These are phyloP conservation scores for Agrenia bidenticulata DNA, from an alignment of 2,888 invertebrate species.

Conservation along the genomic window DNA sequence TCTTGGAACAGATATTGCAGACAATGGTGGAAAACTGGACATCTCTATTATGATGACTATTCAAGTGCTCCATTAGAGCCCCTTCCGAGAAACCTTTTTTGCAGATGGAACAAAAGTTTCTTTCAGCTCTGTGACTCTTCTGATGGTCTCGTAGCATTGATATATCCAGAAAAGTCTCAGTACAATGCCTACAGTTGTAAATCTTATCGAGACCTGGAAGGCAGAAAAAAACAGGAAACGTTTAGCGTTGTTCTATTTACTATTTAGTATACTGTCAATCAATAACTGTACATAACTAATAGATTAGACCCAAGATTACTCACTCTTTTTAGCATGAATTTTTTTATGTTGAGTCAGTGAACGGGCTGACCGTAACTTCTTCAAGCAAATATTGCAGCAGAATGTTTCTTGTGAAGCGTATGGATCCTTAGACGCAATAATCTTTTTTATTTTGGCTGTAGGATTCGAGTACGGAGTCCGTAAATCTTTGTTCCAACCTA, in stretches of 20 bases:
- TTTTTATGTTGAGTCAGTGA: neutral
- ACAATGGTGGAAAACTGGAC: neutral
- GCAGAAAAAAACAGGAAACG: neutral
- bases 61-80: neutral
- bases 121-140: neutral
- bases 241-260: too few relatives aligned
- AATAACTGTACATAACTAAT: too few relatives aligned
- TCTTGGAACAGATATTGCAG: slow-evolving; percentile 20
- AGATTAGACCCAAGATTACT: too few relatives aligned
- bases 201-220: neutral
- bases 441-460: too few relatives aligned
- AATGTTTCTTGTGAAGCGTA: too few relatives aligned
- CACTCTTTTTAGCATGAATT: slow-evolving; percentile 3
- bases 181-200: slow-evolving; percentile 1
- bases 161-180: neutral
- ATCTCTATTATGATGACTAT: neutral
- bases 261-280: too few relatives aligned
- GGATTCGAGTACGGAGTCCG: too few relatives aligned
- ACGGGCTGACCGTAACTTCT: neutral
- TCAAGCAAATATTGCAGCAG: too few relatives aligned
- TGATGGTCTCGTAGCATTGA: neutral
- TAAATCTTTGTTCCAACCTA: too few relatives aligned
- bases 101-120: slow-evolving; percentile 12
- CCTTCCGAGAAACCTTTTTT: neutral
- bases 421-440: too few relatives aligned